Percentiles rank a stretch among this genome's conserved stretches.
phyloP scores from a whole-genome alignment of 35 echinoderm and acorn worm genomes.

The Lytechinus variegatus region DNA sequence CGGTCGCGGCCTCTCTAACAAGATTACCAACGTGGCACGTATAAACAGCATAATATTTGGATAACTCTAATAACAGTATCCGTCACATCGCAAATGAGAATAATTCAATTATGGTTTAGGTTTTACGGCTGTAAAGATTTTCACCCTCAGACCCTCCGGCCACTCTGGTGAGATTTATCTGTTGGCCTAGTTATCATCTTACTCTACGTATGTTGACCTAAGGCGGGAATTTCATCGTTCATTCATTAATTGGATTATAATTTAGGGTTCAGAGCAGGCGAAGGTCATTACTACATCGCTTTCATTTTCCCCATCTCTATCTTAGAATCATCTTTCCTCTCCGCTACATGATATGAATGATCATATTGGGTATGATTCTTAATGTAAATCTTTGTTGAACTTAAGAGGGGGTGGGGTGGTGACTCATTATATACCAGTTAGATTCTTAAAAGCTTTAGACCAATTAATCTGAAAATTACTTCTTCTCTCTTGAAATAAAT shows the following conservation, averaged over 20 bases:
- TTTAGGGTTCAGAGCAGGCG: not conserved
- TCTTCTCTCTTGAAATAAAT: no score
- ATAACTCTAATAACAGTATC: not conserved
- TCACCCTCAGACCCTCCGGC: not conserved
- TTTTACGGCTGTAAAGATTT: not conserved
- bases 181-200: not conserved
- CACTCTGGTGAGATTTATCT: not conserved
- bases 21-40: not conserved
- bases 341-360: not conserved
- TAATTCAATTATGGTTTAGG: not conserved
- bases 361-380: not conserved
- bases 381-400: not conserved
- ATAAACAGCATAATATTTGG: conserved; percentile 13
- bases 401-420: not conserved
- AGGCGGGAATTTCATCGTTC: not conserved
- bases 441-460: no score
- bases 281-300: not conserved
- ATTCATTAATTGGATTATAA: not conserved
- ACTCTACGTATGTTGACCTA: not conserved
- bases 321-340: no score
- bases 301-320: not conserved
- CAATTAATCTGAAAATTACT: no score
- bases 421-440: no score
- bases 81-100: not conserved
- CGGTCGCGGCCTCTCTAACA: not conserved